These are phyloP conservation scores for Andricus curvator DNA, from an alignment of 2,888 invertebrate species.

Conservation along the genomic window DNA sequence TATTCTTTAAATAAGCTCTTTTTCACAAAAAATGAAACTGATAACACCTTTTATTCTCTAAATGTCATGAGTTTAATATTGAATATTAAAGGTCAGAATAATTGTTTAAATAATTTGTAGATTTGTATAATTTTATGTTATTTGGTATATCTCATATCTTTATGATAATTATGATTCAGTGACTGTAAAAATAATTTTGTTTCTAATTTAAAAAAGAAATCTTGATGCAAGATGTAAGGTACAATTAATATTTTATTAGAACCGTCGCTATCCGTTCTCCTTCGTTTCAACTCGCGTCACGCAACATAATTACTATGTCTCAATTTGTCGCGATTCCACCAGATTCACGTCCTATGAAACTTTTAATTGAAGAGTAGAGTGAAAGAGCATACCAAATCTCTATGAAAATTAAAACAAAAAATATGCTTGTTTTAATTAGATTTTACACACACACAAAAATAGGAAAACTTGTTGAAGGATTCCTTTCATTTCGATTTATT, in stretches of 20 bases:
- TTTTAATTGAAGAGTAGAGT: constrained; percentile 7
- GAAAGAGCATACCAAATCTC: not conserved
- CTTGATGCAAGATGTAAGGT: constrained; percentile 40
- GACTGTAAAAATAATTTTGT: not conserved
- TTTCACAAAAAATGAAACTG: no score
- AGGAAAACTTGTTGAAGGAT: not conserved
- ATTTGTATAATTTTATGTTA: no score
- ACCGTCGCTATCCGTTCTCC: constrained; percentile 51
- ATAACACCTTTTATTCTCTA: no score
- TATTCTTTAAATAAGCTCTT: no score
- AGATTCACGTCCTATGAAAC: constrained; percentile 6
- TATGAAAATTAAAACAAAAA: not conserved
- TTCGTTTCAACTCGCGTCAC: constrained; percentile 59
- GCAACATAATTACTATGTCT: constrained; percentile 58
- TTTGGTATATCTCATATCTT: no score
- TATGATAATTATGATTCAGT: not conserved
- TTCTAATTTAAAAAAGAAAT: not conserved
- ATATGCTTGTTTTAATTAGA: not conserved
- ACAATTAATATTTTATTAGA: constrained; percentile 57
- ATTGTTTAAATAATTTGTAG: no score
- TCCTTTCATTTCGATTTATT: not conserved
- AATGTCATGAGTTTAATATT: no score
- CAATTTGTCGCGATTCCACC: constrained; percentile 52
- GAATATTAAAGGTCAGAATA: no score
- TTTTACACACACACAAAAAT: not conserved